These are phyloP conservation scores for Sceloporus undulatus DNA, from an alignment of 2,113 vertebrate genomes.

Conservation along the genomic window DNA sequence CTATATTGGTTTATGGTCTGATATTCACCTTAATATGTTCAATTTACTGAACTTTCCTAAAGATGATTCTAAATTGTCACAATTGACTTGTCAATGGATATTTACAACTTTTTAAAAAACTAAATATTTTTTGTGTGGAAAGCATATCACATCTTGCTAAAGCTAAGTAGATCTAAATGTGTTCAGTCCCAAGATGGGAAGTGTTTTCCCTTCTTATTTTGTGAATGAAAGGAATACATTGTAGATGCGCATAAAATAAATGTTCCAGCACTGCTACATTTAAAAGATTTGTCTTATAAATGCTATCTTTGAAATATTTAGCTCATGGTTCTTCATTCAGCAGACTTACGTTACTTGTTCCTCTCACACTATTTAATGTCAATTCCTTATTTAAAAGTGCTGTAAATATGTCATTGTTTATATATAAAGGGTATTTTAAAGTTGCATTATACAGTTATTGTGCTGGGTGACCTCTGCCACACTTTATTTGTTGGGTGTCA, in stretches of 20 bases:
- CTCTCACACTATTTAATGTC: slow-evolving; percentile 61
- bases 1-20: neutral
- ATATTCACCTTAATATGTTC: neutral
- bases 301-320: neutral
- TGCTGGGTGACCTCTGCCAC: slow-evolving; percentile 66
- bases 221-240: neutral
- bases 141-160: neutral
- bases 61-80: neutral
- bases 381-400: slow-evolving; percentile 71
- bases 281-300: neutral
- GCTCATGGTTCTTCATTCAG: slow-evolving; percentile 28
- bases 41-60: neutral
- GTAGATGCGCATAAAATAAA: neutral
- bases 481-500: slow-evolving; percentile 69
- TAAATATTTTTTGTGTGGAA: neutral
- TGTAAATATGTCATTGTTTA: slow-evolving; percentile 66
- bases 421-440: slow-evolving; percentile 73
- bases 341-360: slow-evolving; percentile 48
- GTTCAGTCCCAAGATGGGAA: neutral
- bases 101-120: neutral
- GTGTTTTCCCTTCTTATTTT: neutral
- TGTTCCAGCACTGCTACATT: neutral
- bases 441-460: slow-evolving; percentile 73
- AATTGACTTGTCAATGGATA: neutral
- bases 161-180: neutral